These are phyloP conservation scores for Enteromius mattozi DNA, from an alignment of 2,797 vertebrate species.

Conservation along the genomic window DNA sequence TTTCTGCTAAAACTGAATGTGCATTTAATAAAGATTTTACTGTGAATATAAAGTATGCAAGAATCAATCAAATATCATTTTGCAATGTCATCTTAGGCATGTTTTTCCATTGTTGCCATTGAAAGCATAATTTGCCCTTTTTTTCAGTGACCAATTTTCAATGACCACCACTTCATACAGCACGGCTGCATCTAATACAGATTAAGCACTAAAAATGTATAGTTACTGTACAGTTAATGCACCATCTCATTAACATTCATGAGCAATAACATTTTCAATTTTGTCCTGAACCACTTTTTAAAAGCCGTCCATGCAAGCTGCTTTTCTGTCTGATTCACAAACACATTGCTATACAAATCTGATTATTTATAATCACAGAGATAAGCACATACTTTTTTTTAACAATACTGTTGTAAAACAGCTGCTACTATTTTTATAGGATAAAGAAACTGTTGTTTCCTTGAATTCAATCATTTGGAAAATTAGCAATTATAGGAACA, in stretches of 20 bases:
- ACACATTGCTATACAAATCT: neutral
- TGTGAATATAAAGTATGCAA: no score
- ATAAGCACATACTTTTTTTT: constrained; percentile 10
- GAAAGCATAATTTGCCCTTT: neutral
- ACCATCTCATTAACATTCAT: no score
- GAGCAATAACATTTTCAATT: no score
- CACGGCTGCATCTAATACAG: neutral
- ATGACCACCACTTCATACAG: neutral
- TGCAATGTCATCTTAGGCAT: neutral
- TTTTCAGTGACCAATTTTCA: neutral
- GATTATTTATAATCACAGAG: constrained; percentile 9
- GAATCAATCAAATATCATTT: no score
- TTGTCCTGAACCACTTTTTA: neutral
- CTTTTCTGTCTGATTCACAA: neutral
- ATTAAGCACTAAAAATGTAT: neutral
- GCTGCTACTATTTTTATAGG: constrained; percentile 7
- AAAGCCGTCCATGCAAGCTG: neutral
- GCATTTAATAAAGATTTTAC: neutral
- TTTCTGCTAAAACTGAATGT: neutral
- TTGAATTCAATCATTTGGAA: constrained; percentile 29
- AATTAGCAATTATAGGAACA: constrained; percentile 34
- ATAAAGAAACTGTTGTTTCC: constrained; percentile 18
- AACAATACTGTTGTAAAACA: neutral
- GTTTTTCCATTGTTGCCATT: neutral
- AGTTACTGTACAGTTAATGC: neutral